These are phyloP conservation scores for Phocides pigmalion DNA, from an alignment of 1,140 invertebrate species.

Conservation along the genomic window DNA sequence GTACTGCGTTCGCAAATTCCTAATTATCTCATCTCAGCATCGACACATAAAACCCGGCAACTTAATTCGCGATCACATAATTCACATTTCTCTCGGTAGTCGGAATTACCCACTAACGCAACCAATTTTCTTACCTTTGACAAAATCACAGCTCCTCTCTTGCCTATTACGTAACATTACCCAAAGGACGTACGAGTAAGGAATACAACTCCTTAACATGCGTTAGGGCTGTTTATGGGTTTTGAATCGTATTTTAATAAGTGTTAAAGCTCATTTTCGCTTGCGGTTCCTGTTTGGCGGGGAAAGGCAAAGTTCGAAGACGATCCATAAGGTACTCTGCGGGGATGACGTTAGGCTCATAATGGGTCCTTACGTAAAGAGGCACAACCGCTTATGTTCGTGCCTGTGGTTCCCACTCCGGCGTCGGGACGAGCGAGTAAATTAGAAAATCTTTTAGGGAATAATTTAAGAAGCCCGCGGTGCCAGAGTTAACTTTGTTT, in stretches of 20 bases:
- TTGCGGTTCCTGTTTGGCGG: slow-evolving; percentile 33
- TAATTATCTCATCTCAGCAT: slow-evolving; percentile 31
- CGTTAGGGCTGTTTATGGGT: slow-evolving; percentile 43
- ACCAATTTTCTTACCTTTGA: slow-evolving; percentile 83
- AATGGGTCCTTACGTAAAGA: slow-evolving; percentile 55
- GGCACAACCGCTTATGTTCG: slow-evolving; percentile 53
- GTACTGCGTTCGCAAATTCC: slow-evolving; percentile 19
- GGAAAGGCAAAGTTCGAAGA: slow-evolving; percentile 51
- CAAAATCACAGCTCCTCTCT: slow-evolving; percentile 72
- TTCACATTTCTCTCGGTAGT: slow-evolving; percentile 59
- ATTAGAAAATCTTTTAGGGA: slow-evolving; percentile 83
- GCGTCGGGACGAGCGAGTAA: slow-evolving; percentile 65
- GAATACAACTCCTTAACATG: slow-evolving; percentile 61
- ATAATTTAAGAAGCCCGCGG: slow-evolving; percentile 79
- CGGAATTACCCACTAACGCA: slow-evolving; percentile 75
- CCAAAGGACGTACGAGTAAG: slow-evolving; percentile 72
- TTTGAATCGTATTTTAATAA: slow-evolving; percentile 56
- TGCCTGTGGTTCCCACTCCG: slow-evolving; percentile 52
- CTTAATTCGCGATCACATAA: slow-evolving; percentile 51
- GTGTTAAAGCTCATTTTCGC: slow-evolving; percentile 62
- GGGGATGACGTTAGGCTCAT: slow-evolving; percentile 58
- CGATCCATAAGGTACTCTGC: slow-evolving; percentile 58
- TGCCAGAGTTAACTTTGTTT: slow-evolving; percentile 71
- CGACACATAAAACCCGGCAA: slow-evolving; percentile 38
- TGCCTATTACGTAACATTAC: slow-evolving; percentile 81